Evolutionary conservation across 1,140 invertebrate genomes (phyloP), one percentile per base, ranked within the genome.

Genomic region (Cheumatopsyche charites): DNA sequence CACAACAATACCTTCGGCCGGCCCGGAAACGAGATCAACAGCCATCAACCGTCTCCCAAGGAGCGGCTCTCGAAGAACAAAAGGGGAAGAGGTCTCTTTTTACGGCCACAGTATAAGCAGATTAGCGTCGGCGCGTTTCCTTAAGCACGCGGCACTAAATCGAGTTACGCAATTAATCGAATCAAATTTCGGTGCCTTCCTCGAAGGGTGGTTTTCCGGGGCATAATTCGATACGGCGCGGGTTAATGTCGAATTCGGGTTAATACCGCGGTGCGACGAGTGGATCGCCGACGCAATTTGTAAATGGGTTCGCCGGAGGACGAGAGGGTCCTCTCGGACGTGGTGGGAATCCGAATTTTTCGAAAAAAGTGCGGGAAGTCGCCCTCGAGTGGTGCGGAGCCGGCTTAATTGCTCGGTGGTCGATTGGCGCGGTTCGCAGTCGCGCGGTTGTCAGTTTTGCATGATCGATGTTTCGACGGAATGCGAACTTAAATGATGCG

Each of bases 131-230:
- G 63, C 42, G 43, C 43, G 63, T 66, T 66, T 47, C 41, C 63
- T 66, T 66, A 47, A 66, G 63, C 63, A 47, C 42, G 63, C 63
- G 63, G 43, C 63, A 66, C 41, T 66, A 66, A 66, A 66, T 66
- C 41, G 41, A 42, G 63, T 66, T 66, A 66, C 7, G 15, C 63
- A 19, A 66, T 45, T 66, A 66, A 66, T 66, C 43, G 63, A 66
- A 66, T 66, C 63, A 66, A 66, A 66, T 66, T 66, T 42, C 29
- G 29, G 29, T 25, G 63, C 41, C n/a, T 21, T 42, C 63, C n/a
- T 66, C 63, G 41, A 17, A 36, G 29, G 29, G 29, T 36, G 29
- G 29, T 36, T 9, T 36, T 36, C 29, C 3, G 29, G 29, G 29
- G 62, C 62, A 65, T 65, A 65, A 65, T 65, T 65, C 29, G 29